Evolutionary conservation across 2,888 invertebrate species (phyloP).

Genomic region (Aromia moschata): DNA sequence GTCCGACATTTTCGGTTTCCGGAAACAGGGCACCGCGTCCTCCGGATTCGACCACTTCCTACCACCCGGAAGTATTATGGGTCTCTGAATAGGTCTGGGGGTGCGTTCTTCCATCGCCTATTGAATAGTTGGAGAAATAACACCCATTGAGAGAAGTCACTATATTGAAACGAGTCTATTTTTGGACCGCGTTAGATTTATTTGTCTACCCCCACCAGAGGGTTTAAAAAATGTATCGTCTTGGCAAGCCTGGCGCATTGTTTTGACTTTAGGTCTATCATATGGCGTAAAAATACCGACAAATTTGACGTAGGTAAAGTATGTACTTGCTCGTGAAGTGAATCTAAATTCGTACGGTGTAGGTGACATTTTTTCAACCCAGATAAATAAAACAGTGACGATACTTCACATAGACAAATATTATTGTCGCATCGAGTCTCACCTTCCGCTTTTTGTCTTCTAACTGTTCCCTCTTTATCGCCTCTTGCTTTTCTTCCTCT

Average conservation of each 20-base stretch:
- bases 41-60: constrained; percentile 83
- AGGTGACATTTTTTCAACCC: too few species aligned
- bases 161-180: constrained; percentile 4
- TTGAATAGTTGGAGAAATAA: constrained; percentile 4
- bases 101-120: constrained; percentile 30
- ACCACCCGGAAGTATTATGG: constrained; percentile 80
- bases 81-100: constrained; percentile 58
- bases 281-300: background rate
- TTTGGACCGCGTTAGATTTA: constrained; percentile 6
- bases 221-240: background rate
- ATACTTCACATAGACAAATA: too few species aligned
- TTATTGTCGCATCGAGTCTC: too few species aligned
- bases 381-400: too few species aligned
- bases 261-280: constrained; percentile 4
- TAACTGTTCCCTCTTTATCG: constrained; percentile 52
- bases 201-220: constrained; percentile 3
- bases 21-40: constrained; percentile 67
- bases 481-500: constrained; percentile 7
- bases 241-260: constrained; percentile 8
- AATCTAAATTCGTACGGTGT: too few species aligned
- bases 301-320: background rate
- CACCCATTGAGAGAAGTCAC: constrained; percentile 1
- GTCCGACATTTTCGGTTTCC: constrained; percentile 75
- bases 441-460: constrained; percentile 57
- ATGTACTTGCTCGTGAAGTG: too few species aligned